Evolutionary conservation across 2,888 invertebrate species (phyloP), one percentile per base, ranked within the genome.

Genomic region (Notodonta dromedarius): DNA sequence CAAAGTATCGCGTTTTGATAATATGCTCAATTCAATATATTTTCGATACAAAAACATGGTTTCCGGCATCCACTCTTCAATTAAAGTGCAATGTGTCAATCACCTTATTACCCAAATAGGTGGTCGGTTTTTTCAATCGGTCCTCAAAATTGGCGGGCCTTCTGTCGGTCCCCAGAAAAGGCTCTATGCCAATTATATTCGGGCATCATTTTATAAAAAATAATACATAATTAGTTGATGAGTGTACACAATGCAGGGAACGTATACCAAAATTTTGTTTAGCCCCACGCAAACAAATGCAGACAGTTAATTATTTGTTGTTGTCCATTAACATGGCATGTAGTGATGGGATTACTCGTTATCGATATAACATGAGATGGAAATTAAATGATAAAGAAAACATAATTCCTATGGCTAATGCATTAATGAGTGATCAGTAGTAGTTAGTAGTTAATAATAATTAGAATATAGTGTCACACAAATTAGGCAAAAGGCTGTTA

Each of bases 171-270:
- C 66, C 70, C 65, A 76, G 73, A 79, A 84, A 87, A 84, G 84
- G 80, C 66, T 78, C 88, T 88, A 88, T 75, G 82, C 69, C 80
- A 87, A 91, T 90, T 90, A 87, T 81, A 70, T 73, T 61, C 56
- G 62, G 39, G 71, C 66, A 61, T 65, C 63, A 48, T 61, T 62
- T 68, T 62, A 70, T 75, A 69, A 84, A 86, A 87, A 87, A 80
- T 79, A 77, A 76, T 71, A 80, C 78, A 86, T 86, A 90, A 92
- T 93, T 90, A 90, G 88, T 87, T 90, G 87, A 90, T 86, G 87
- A 91, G 87, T 87, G 90, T 89, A 91, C 86, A 91, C 90, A 93
- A 90, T 89, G 83, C 83, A 79, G 77, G 79, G 80, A 82, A 84
- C 71, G 73, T 77, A 85, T 80, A 76, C 86, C 82, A 83, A 84